A percentile compares a stretch with the other conserved stretches of the same genome.
Conservation (phyloP, 2,113 vertebrate genomes). For the Passer domesticus region DNA sequence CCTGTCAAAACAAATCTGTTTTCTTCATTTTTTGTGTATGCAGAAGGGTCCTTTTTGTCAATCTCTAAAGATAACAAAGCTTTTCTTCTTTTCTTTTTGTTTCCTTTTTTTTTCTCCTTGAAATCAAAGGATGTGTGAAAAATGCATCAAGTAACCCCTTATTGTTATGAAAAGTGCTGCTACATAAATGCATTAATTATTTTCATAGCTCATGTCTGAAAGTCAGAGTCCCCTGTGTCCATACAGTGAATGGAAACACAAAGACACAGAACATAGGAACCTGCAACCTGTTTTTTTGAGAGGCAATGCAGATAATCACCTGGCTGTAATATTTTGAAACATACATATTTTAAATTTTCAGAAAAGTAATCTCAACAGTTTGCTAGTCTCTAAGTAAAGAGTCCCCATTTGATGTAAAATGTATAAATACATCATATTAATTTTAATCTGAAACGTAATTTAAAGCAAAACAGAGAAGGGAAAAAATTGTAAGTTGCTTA, state of each 20-base stretch:
- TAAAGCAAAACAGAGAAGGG: neutral
- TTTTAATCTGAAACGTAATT: conserved; percentile 30
- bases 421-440: neutral
- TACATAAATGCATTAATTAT: neutral
- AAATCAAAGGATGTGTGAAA: neutral
- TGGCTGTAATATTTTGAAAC: neutral
- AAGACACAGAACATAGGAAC: neutral
- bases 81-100: neutral
- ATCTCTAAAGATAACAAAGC: conserved; percentile 15
- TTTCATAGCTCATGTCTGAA: neutral
- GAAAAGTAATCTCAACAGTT: neutral
- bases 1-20: conserved; percentile 83
- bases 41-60: conserved; percentile 61
- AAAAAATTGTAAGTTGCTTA: conserved; percentile 12
- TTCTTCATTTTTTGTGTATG: conserved; percentile 53
- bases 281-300: neutral
- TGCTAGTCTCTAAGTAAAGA: neutral
- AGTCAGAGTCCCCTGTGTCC: neutral
- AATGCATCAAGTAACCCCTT: neutral
- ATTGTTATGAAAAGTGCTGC: neutral
- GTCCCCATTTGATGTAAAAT: neutral
- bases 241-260: neutral
- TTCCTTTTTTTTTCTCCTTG: neutral
- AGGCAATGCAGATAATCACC: neutral
- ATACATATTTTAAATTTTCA: neutral